Percentiles rank a stretch among this genome's conserved stretches.
These are phyloP conservation scores for Sminthopsis crassicaudata DNA, from an alignment of 2,113 vertebrate species.

Conservation along the genomic window DNA sequence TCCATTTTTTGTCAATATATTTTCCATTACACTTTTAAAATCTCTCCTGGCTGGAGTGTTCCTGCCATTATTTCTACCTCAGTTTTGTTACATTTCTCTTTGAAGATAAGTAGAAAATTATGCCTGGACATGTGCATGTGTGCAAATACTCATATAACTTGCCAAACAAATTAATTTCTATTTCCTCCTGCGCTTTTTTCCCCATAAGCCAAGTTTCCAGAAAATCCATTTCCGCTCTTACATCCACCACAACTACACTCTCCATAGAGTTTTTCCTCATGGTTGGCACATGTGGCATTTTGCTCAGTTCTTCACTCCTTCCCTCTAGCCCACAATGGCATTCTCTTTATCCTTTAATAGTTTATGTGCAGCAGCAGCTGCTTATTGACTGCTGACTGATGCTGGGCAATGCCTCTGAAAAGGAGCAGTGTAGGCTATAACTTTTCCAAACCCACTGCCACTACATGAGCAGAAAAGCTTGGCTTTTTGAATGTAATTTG, in stretches of 20 bases:
- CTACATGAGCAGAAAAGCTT: conserved; percentile 86
- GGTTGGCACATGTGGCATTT: conserved; percentile 79
- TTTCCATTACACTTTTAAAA: conserved; percentile 83
- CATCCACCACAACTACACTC: conserved; percentile 30
- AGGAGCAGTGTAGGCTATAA: conserved; percentile 77
- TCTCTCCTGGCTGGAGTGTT: conserved; percentile 83
- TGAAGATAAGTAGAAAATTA: conserved; percentile 85
- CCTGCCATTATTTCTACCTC: conserved; percentile 95
- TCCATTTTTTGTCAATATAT: conserved; percentile 78
- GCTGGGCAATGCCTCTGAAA: conserved; percentile 81
- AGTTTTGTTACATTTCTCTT: conserved; percentile 91
- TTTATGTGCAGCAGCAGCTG: conserved; percentile 83
- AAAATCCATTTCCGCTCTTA: conserved; percentile 35
- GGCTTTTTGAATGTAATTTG: conserved; percentile 91
- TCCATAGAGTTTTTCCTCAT: conserved; percentile 68
- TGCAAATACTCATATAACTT: conserved; percentile 72
- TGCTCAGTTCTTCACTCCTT: conserved; percentile 65
- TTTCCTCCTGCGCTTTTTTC: conserved; percentile 66
- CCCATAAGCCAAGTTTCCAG: conserved; percentile 70
- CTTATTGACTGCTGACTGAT: conserved; percentile 84
- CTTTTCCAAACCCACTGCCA: conserved; percentile 84
- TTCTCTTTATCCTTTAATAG: conserved; percentile 83
- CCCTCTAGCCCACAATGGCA: conserved; percentile 57
- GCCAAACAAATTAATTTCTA: conserved; percentile 82
- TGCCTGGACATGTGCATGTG: conserved; percentile 39